phyloP scores from a whole-genome alignment of 2,113 vertebrate species.

The Rhinolophus ferrumequinum region DNA sequence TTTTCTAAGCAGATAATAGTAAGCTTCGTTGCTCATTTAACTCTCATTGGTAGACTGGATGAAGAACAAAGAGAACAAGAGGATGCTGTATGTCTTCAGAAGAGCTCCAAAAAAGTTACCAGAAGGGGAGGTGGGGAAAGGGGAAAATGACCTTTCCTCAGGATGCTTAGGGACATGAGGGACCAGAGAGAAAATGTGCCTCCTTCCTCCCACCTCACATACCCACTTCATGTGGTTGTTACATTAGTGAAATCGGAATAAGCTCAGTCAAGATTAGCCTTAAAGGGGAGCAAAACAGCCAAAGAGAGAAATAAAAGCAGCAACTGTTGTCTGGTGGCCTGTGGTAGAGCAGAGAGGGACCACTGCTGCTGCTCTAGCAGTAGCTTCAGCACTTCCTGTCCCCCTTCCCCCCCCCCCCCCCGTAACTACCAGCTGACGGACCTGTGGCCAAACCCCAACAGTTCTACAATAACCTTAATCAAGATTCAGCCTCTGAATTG shows the following conservation, averaged over 20 bases:
- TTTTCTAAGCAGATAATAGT: neutral
- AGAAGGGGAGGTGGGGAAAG: too few relatives aligned
- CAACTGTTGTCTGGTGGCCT: neutral
- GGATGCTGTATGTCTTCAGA: neutral
- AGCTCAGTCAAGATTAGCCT: neutral
- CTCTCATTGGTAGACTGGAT: neutral
- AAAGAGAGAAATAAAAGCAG: neutral
- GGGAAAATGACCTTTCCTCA: neutral
- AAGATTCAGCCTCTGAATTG: neutral
- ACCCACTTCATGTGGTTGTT: neutral
- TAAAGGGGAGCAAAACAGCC: neutral
- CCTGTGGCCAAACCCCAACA: neutral
- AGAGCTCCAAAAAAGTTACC: neutral
- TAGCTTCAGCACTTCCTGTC: neutral
- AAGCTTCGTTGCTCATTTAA: neutral
- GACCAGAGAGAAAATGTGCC: neutral
- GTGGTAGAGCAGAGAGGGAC: neutral
- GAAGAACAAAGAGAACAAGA: neutral
- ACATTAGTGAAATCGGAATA: neutral
- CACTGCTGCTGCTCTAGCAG: neutral
- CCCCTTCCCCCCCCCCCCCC: too few relatives aligned
- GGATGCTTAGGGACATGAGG: neutral
- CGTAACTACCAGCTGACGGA: neutral
- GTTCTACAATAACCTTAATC: neutral
- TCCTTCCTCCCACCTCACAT: neutral